phyloP scores from a whole-genome alignment of 1,140 invertebrate genomes.

The Mesaphorura yosii region DNA sequence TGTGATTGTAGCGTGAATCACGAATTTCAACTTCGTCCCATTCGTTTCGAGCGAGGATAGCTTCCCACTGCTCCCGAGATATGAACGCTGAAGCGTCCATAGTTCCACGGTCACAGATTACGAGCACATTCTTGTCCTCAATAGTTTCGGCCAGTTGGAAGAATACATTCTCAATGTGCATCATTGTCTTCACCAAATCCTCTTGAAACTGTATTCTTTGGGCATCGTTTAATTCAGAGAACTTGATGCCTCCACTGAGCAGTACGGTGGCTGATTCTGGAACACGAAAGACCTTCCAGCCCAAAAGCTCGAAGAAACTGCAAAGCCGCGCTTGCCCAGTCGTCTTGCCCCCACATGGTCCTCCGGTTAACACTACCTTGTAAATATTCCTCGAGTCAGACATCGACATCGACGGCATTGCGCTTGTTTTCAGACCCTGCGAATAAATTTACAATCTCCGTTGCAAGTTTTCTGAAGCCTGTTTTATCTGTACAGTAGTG shows the following conservation, averaged over 20 bases:
- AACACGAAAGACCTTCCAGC: slow-evolving; percentile 98
- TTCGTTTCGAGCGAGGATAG: slow-evolving; percentile 72
- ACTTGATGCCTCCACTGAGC: too few relatives aligned
- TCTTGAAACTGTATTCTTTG: slow-evolving; percentile 99
- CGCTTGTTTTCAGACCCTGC: too few relatives aligned
- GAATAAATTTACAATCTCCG: too few relatives aligned
- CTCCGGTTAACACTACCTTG: slow-evolving; percentile 72
- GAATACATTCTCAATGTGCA: slow-evolving; percentile 95
- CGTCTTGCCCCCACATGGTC: slow-evolving; percentile 94
- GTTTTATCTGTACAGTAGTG: too few relatives aligned
- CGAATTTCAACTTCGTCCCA: slow-evolving; percentile 89
- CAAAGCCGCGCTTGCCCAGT: slow-evolving; percentile 90
- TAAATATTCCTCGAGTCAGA: slow-evolving; percentile 13
- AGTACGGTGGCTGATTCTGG: slow-evolving; percentile 96
- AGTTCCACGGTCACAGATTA: slow-evolving; percentile 95
- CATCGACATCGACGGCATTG: too few relatives aligned
- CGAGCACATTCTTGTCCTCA: slow-evolving; percentile 75
- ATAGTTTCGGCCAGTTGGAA: slow-evolving; percentile 78
- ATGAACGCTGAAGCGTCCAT: slow-evolving; percentile 97
- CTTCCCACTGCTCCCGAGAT: slow-evolving; percentile 80
- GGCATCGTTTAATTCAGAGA: too few relatives aligned
- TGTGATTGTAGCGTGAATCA: slow-evolving; percentile 94
- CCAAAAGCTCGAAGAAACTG: slow-evolving; percentile 97
- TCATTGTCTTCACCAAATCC: slow-evolving; percentile 91
- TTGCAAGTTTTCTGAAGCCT: too few relatives aligned